Conservation (phyloP, 2,797 vertebrate species). For the Holocentrus rufus region DNA sequence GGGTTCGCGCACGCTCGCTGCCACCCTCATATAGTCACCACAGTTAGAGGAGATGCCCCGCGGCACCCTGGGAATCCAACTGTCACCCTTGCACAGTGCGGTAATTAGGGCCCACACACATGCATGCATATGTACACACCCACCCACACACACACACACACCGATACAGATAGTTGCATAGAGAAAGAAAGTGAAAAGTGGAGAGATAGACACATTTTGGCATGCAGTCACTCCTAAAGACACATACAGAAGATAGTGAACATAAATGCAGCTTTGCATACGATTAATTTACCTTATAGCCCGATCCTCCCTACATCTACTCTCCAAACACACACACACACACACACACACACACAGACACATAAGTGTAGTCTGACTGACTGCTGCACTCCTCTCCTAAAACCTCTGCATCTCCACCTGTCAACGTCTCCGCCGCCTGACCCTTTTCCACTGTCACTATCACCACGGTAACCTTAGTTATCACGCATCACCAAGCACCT, state of each 20-base stretch:
- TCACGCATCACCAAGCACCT: slow-evolving; percentile 69
- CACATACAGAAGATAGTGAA: slow-evolving; percentile 19
- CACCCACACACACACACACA: slow-evolving; percentile 6
- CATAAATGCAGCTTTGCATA: slow-evolving; percentile 9
- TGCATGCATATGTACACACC: slow-evolving; percentile 31
- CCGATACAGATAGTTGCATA: slow-evolving; percentile 20
- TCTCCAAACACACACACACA: slow-evolving; percentile 2
- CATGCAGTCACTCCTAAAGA: slow-evolving; percentile 23
- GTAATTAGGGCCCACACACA: slow-evolving; percentile 80
- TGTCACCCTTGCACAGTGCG: slow-evolving; percentile 80
- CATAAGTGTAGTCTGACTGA: slow-evolving; percentile 33
- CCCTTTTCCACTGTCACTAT: slow-evolving; percentile 51
- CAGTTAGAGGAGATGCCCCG: slow-evolving; percentile 80
- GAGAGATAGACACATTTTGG: slow-evolving; percentile 25
- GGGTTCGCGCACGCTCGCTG: slow-evolving; percentile 35
- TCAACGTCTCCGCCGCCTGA: slow-evolving; percentile 58
- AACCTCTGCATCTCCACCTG: slow-evolving; percentile 54
- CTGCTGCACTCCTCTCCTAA: slow-evolving; percentile 39
- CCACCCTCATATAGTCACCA: slow-evolving; percentile 77
- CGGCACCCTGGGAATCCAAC: slow-evolving; percentile 79
- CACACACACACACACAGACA: background rate
- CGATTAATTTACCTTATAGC: slow-evolving; percentile 6
- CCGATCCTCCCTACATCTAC: background rate
- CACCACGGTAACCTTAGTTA: slow-evolving; percentile 71
- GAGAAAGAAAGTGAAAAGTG: background rate